phyloP scores from a whole-genome alignment of 2,113 vertebrate genomes.

The Cisticola juncidis region DNA sequence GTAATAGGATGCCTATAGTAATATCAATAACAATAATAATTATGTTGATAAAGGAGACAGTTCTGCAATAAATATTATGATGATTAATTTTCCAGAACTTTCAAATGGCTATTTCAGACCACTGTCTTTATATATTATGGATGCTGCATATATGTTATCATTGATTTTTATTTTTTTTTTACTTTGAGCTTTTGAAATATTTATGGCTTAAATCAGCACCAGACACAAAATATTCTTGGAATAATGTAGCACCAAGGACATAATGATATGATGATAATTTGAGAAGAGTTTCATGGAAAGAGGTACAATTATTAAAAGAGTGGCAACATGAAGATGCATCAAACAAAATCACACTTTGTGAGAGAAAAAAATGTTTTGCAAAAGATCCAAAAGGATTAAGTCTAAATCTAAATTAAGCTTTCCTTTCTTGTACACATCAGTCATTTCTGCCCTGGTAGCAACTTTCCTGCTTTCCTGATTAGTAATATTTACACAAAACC shows the following conservation, averaged over 20 bases:
- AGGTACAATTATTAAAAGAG: not conserved
- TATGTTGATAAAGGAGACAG: not conserved
- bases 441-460: not conserved
- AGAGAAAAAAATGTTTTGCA: not conserved
- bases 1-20: not conserved
- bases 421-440: not conserved
- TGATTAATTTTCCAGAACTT: slow-evolving; percentile 13
- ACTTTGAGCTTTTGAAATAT: not conserved
- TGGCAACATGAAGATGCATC: not conserved
- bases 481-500: not conserved
- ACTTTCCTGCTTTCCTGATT: not conserved
- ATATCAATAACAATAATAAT: slow-evolving; percentile 21
- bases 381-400: not conserved
- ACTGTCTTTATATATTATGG: not conserved
- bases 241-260: not conserved
- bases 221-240: not conserved
- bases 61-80: not conserved
- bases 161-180: not conserved
- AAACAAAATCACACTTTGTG: not conserved
- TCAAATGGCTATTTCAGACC: not conserved
- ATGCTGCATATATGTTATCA: not conserved
- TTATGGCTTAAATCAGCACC: not conserved
- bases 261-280: not conserved
- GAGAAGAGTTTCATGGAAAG: not conserved
- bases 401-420: not conserved